Evolutionary conservation across 2,888 invertebrate genomes (phyloP).

Genomic region (Drosophila acutilabella): DNA sequence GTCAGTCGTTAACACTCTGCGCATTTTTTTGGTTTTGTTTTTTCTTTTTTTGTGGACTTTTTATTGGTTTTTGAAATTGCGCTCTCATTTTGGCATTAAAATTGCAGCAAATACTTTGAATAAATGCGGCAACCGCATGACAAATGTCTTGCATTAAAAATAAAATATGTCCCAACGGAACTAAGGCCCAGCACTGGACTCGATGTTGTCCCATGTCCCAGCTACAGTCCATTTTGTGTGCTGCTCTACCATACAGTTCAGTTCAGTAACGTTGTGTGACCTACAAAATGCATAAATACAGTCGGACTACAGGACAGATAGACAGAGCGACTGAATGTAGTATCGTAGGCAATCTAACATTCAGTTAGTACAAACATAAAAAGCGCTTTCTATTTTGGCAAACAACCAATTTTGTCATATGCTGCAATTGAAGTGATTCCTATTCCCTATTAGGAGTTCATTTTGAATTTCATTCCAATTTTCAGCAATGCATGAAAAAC

Average conservation of each 20-base stretch:
- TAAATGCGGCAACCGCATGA: slow-evolving; percentile 69
- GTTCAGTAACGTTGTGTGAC: slow-evolving; percentile 37
- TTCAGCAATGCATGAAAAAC: background rate
- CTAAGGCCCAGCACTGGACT: slow-evolving; percentile 9
- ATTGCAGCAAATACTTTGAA: slow-evolving; percentile 72
- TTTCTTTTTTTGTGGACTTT: slow-evolving; percentile 7
- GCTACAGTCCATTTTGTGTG: slow-evolving; percentile 23
- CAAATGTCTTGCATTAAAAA: slow-evolving; percentile 70
- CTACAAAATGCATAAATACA: slow-evolving; percentile 45
- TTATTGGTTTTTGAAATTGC: slow-evolving; percentile 59
- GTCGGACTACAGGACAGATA: background rate
- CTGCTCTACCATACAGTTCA: background rate
- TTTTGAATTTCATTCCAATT: slow-evolving; percentile 1
- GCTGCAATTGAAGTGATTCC: slow-evolving; percentile 14
- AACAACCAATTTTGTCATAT: slow-evolving; percentile 27
- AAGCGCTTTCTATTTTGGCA: slow-evolving; percentile 37
- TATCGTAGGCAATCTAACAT: slow-evolving; percentile 39
- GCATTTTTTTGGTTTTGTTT: background rate
- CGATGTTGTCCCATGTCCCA: slow-evolving; percentile 28
- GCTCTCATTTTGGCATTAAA: slow-evolving; percentile 71
- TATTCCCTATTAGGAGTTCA: background rate
- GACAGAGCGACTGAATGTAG: slow-evolving; percentile 1
- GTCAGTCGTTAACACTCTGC: background rate
- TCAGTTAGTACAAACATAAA: slow-evolving; percentile 33
- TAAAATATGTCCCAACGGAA: slow-evolving; percentile 64